These are phyloP conservation scores for Gymnocypris eckloni DNA, from an alignment of 2,797 vertebrate genomes.

Conservation along the genomic window DNA sequence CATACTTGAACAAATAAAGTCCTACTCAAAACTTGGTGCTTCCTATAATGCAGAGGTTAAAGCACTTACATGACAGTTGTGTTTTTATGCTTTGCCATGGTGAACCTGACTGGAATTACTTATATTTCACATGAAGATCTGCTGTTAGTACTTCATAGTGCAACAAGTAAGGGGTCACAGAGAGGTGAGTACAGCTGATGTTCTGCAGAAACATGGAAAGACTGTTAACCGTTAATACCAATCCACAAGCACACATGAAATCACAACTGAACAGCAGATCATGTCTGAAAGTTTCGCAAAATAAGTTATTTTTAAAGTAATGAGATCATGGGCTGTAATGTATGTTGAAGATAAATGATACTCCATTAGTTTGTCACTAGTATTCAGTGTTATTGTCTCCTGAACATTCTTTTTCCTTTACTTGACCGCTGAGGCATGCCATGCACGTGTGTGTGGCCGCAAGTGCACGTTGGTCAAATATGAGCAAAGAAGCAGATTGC, in stretches of 20 bases:
- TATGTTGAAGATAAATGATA: constrained; percentile 50
- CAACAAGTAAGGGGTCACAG: neutral
- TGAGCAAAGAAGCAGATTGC: constrained; percentile 56
- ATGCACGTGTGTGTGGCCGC: constrained; percentile 19
- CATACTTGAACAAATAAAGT: constrained; percentile 5
- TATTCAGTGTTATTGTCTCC: constrained; percentile 52
- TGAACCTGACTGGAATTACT: neutral
- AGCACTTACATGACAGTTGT: neutral
- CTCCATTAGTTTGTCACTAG: constrained; percentile 42
- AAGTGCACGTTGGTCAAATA: constrained; percentile 47
- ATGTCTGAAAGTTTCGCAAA: constrained; percentile 23
- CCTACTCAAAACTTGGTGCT: neutral
- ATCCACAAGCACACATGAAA: neutral
- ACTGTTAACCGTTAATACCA: neutral
- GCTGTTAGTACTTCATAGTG: neutral
- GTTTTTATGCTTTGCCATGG: neutral
- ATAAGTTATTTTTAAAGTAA: constrained; percentile 51
- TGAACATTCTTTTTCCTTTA: constrained; percentile 45
- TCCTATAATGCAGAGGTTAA: constrained; percentile 13
- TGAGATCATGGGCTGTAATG: constrained; percentile 22
- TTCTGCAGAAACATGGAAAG: constrained; percentile 19
- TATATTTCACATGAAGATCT: neutral
- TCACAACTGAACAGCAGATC: neutral
- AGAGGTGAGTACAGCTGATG: neutral
- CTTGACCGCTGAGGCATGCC: constrained; percentile 55